A percentile compares a stretch with the other conserved stretches of the same genome.
phyloP scores from a whole-genome alignment of 2,888 invertebrate genomes.

The Empis livida region DNA sequence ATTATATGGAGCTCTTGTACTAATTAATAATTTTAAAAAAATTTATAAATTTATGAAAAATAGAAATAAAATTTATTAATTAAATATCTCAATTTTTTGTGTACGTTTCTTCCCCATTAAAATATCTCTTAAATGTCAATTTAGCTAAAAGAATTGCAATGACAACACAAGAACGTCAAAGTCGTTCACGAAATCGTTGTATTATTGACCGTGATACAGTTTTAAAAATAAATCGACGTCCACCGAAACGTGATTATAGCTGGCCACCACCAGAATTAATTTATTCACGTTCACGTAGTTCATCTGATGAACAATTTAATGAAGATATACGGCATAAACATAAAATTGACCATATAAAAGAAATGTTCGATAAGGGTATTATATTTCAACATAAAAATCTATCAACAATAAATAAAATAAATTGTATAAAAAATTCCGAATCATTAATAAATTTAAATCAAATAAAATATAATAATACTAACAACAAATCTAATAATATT shows the following conservation, averaged over 20 bases:
- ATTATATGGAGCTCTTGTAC: too few species aligned
- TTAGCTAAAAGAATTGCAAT: neutral
- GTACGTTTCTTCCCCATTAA: too few species aligned
- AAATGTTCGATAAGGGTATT: conserved; percentile 24
- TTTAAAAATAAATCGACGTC: conserved; percentile 33
- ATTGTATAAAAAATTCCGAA: too few species aligned
- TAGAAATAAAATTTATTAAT: too few species aligned
- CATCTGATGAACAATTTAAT: neutral
- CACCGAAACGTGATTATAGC: conserved; percentile 28
- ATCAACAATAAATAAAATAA: too few species aligned
- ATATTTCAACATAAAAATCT: neutral
- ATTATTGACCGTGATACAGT: conserved; percentile 33
- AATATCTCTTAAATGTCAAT: too few species aligned
- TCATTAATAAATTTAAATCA: neutral
- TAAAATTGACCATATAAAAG: conserved; percentile 25
- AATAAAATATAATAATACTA: neutral
- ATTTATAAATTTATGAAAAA: too few species aligned
- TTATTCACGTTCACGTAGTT: neutral
- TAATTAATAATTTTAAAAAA: too few species aligned
- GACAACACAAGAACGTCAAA: conserved; percentile 18
- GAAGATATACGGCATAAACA: conserved; percentile 21
- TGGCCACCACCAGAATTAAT: conserved; percentile 26
- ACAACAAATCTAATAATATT: neutral
- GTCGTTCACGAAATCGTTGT: conserved; percentile 26
- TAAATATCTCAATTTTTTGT: too few species aligned